Evolutionary conservation across 1,140 invertebrate species (phyloP).

Genomic region (Chlorops oryzae): DNA sequence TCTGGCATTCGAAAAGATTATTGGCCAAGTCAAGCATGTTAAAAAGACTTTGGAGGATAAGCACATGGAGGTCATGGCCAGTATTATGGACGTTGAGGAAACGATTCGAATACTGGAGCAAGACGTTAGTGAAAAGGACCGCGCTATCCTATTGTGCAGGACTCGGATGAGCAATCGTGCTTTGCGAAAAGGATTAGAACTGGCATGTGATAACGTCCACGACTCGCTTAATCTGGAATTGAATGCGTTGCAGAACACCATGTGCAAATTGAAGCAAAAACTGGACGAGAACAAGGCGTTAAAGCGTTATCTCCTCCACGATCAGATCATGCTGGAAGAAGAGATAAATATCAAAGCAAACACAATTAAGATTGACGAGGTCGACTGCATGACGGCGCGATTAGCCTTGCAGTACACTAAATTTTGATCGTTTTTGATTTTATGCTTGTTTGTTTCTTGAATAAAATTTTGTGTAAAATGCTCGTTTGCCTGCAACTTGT

Average conservation of each 20-base stretch:
- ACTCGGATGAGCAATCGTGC: conserved; percentile 72
- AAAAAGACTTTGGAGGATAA: conserved; percentile 78
- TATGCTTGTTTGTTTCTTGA: not conserved
- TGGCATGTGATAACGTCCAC: conserved; percentile 70
- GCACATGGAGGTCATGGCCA: conserved; percentile 58
- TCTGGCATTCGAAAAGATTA: conserved; percentile 67
- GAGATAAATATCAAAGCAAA: conserved; percentile 88
- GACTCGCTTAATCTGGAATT: conserved; percentile 64
- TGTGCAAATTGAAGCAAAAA: conserved; percentile 60
- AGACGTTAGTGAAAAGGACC: conserved; percentile 73
- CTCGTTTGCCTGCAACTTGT: too few species aligned
- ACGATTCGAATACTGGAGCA: conserved; percentile 74
- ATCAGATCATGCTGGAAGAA: conserved; percentile 81
- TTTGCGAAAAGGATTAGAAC: conserved; percentile 69
- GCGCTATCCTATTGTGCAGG: conserved; percentile 72
- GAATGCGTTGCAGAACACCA: conserved; percentile 59
- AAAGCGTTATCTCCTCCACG: conserved; percentile 72
- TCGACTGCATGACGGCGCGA: conserved; percentile 72
- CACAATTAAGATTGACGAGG: conserved; percentile 86
- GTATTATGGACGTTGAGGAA: conserved; percentile 67
- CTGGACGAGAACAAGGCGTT: conserved; percentile 66
- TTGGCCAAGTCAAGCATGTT: conserved; percentile 68
- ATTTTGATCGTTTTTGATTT: conserved; percentile 25
- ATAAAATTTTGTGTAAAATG: too few species aligned
- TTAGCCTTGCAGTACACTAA: conserved; percentile 49